Evolutionary conservation across 2,797 vertebrate species (phyloP).

Genomic region (Peromyscus aztecus): DNA sequence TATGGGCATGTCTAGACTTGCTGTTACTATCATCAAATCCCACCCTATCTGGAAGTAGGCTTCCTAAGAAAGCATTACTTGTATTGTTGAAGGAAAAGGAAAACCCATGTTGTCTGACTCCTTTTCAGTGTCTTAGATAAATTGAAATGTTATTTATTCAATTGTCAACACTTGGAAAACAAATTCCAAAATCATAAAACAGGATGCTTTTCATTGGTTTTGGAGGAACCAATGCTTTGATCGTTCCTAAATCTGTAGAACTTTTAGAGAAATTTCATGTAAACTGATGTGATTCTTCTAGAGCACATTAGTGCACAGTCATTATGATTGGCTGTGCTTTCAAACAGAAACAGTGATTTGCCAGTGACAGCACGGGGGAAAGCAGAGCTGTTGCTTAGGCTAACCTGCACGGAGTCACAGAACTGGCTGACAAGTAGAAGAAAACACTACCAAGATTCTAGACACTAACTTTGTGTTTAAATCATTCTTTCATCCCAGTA

Average conservation of each 20-base stretch:
- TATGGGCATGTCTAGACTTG: background rate
- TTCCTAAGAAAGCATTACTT: background rate
- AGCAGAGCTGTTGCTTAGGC: background rate
- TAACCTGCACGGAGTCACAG: background rate
- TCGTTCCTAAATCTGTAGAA: background rate
- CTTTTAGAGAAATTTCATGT: background rate
- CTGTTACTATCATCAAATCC: background rate
- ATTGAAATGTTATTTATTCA: background rate
- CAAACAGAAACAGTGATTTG: background rate
- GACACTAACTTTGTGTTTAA: background rate
- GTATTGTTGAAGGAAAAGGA: background rate
- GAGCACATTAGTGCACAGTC: background rate
- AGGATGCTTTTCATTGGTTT: background rate
- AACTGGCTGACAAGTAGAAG: background rate
- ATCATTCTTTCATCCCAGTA: background rate
- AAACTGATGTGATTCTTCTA: background rate
- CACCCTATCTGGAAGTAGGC: background rate
- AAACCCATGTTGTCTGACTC: background rate
- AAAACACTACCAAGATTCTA: background rate
- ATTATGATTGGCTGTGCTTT: background rate
- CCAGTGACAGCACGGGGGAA: background rate
- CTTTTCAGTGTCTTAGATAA: background rate
- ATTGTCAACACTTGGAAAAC: background rate
- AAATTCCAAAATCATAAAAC: constrained; percentile 35
- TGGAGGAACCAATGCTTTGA: background rate